A percentile compares a stretch with the other conserved stretches of the same genome.
Evolutionary conservation across 92 coral and sea anemone species (phyloP).

Genomic region (Palythoa caribaeorum): DNA sequence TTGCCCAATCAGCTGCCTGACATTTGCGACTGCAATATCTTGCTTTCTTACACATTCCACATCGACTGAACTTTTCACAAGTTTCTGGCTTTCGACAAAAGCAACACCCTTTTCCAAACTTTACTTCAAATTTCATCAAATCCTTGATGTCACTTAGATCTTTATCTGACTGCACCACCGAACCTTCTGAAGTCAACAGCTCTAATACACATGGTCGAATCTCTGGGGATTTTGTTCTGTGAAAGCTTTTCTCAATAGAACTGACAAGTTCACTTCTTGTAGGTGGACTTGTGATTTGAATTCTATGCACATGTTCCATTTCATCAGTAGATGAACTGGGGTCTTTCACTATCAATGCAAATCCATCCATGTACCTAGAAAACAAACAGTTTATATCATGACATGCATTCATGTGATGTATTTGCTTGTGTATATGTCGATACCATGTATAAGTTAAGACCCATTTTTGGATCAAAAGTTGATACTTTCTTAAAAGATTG

Average conservation of each 20-base stretch:
- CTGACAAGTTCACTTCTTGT: constrained; percentile 7
- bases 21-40: constrained; percentile 35
- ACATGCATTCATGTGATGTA: no score
- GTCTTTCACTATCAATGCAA: constrained; percentile 33
- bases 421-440: no score
- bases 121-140: constrained; percentile 33
- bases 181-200: neutral
- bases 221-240: constrained; percentile 9
- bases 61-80: constrained; percentile 30
- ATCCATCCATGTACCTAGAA: constrained; percentile 38
- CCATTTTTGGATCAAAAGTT: no score
- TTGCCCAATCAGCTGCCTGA: constrained; percentile 21
- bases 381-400: neutral
- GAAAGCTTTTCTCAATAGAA: constrained; percentile 34
- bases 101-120: constrained; percentile 25
- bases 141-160: neutral
- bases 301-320: constrained; percentile 9
- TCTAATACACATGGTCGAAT: constrained; percentile 17
- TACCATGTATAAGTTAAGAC: no score
- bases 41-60: constrained; percentile 36
- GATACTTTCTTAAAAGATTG: no score
- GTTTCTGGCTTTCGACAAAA: constrained; percentile 39
- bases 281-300: constrained; percentile 32
- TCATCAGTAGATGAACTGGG: neutral
- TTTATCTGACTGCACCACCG: constrained; percentile 4